Conservation (phyloP, 2,888 invertebrate genomes). For the Mystacides longicornis region DNA sequence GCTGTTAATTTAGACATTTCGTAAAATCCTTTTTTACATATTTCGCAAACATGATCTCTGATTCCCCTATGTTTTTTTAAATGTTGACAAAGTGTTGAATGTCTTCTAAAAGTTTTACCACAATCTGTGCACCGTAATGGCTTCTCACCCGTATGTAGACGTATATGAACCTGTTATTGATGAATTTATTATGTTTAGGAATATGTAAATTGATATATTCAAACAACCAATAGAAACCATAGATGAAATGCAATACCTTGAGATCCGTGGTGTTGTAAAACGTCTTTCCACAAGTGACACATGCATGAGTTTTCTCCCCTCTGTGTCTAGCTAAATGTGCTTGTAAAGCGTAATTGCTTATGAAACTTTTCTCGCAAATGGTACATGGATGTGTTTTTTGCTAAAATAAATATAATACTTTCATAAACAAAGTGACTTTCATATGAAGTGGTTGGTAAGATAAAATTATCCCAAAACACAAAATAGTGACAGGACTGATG, state of each 20-base stretch:
- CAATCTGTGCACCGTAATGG: conserved; percentile 45
- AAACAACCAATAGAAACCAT: background rate
- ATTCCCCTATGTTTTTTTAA: conserved; percentile 49
- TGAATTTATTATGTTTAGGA: background rate
- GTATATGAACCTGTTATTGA: conserved; percentile 40
- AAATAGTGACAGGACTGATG: too few relatives aligned
- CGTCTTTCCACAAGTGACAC: conserved; percentile 50
- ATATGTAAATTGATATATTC: background rate
- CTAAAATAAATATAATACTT: conserved; percentile 15
- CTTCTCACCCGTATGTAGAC: conserved; percentile 47
- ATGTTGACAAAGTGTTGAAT: conserved; percentile 47
- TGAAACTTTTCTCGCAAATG: conserved; percentile 46
- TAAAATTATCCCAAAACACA: too few relatives aligned
- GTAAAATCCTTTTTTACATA: conserved; percentile 45
- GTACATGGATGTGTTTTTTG: conserved; percentile 46
- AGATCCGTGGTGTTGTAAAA: conserved; percentile 53
- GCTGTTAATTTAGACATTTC: conserved; percentile 49
- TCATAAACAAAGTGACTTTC: too few relatives aligned
- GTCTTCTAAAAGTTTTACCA: conserved; percentile 45
- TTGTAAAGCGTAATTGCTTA: conserved; percentile 44
- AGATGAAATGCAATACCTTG: too few relatives aligned
- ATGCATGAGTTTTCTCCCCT: conserved; percentile 48
- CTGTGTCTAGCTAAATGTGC: conserved; percentile 47
- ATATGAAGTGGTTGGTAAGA: too few relatives aligned
- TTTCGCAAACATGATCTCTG: conserved; percentile 42